phyloP scores from a whole-genome alignment of 2,113 vertebrate species.

The Tylochromis polylepis region DNA sequence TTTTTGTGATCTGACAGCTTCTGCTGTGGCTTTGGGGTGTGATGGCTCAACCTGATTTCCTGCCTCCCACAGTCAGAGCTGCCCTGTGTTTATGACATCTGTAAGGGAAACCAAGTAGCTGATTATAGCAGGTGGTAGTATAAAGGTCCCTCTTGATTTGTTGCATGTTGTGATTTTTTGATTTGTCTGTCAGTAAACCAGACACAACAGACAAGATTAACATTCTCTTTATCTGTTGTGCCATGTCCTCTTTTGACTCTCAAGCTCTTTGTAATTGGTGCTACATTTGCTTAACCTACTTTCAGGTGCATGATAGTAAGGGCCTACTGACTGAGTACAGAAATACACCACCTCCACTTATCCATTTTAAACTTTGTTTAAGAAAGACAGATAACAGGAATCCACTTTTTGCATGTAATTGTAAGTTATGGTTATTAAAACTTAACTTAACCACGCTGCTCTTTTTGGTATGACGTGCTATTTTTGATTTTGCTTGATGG shows the following conservation, averaged over 20 bases:
- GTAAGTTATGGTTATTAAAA: not conserved
- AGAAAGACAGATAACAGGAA: not conserved
- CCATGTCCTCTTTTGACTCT: not conserved
- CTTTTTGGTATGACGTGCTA: not conserved
- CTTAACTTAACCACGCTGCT: not conserved
- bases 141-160: not conserved
- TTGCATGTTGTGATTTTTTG: not conserved
- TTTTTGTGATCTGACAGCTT: constrained; percentile 22
- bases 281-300: constrained; percentile 35
- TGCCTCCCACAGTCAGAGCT: constrained; percentile 1
- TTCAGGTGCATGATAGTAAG: not conserved
- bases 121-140: not conserved
- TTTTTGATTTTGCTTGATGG: not conserved
- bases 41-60: constrained; percentile 35
- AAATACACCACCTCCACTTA: not conserved
- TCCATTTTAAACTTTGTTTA: not conserved
- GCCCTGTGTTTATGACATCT: not conserved
- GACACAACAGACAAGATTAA: not conserved
- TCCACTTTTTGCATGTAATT: not conserved
- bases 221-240: not conserved
- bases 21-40: constrained; percentile 6
- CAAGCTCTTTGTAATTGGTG: not conserved
- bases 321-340: not conserved
- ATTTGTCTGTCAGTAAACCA: not conserved
- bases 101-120: not conserved